These are phyloP conservation scores for Piaya cayana DNA, from an alignment of 2,113 vertebrate species.

Conservation along the genomic window DNA sequence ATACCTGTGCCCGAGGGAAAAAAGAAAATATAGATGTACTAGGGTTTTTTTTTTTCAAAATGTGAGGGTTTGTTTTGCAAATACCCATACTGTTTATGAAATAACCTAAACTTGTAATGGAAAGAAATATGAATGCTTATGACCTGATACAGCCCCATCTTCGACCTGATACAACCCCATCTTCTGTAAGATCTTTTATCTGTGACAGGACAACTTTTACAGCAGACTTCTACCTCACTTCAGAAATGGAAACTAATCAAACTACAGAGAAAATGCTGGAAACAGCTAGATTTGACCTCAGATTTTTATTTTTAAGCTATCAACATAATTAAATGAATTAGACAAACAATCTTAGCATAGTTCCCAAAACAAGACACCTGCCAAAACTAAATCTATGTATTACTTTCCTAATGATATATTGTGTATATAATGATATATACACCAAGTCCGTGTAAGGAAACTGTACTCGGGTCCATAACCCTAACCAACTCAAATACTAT, in stretches of 20 bases:
- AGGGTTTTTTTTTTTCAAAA: not conserved
- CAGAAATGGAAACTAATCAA: not conserved
- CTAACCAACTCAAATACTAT: not conserved
- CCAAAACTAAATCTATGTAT: not conserved
- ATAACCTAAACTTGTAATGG: not conserved
- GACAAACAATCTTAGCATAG: not conserved
- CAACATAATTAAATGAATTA: not conserved
- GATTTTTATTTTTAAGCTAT: not conserved
- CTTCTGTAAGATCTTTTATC: not conserved
- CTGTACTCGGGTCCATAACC: not conserved
- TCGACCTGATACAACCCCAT: not conserved
- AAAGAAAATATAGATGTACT: not conserved
- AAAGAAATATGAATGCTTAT: not conserved
- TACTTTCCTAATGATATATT: not conserved
- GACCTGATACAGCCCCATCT: not conserved
- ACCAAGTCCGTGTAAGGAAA: not conserved
- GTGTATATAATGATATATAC: no score
- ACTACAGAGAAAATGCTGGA: not conserved
- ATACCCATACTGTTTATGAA: not conserved
- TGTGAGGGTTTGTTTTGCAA: rapidly evolving
- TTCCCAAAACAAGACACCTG: not conserved
- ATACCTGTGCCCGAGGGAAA: no score
- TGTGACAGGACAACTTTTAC: not conserved
- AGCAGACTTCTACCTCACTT: not conserved
- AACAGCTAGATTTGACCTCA: not conserved